These are phyloP conservation scores for Calyptommatus sinebrachiatus DNA, from an alignment of 2,113 vertebrate species.

Conservation along the genomic window DNA sequence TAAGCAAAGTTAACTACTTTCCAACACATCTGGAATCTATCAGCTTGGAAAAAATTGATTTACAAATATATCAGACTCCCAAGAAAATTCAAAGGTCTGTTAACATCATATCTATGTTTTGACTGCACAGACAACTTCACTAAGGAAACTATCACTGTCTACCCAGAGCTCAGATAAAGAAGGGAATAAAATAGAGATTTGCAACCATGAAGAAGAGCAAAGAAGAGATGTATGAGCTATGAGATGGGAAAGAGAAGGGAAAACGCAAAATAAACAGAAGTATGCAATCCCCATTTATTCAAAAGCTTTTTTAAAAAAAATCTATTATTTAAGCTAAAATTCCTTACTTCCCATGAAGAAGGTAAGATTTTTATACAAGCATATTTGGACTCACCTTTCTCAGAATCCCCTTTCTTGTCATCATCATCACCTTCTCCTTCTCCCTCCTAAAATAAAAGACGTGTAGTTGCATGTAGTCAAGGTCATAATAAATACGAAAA, in stretches of 20 bases:
- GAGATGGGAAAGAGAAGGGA: too few relatives aligned
- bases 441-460: conserved; percentile 39
- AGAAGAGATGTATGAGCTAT: too few relatives aligned
- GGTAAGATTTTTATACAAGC: neutral
- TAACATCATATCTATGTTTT: neutral
- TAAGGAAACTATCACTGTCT: too few relatives aligned
- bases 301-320: too few relatives aligned
- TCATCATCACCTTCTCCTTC: conserved; percentile 66
- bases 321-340: too few relatives aligned
- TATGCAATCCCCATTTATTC: too few relatives aligned
- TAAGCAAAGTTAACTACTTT: too few relatives aligned
- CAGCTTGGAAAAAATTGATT: neutral
- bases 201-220: too few relatives aligned
- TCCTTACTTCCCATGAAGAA: neutral
- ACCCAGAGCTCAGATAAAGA: too few relatives aligned
- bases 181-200: too few relatives aligned
- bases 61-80: neutral
- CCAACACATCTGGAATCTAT: neutral
- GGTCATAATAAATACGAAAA: neutral
- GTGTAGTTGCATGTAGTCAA: neutral
- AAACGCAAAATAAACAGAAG: too few relatives aligned
- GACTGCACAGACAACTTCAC: neutral
- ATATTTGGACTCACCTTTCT: conserved; percentile 66
- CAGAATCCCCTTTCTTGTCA: conserved; percentile 64
- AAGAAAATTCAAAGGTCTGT: neutral